Conservation (phyloP, 2,888 invertebrate species). For the Agrilus cyanescens region DNA sequence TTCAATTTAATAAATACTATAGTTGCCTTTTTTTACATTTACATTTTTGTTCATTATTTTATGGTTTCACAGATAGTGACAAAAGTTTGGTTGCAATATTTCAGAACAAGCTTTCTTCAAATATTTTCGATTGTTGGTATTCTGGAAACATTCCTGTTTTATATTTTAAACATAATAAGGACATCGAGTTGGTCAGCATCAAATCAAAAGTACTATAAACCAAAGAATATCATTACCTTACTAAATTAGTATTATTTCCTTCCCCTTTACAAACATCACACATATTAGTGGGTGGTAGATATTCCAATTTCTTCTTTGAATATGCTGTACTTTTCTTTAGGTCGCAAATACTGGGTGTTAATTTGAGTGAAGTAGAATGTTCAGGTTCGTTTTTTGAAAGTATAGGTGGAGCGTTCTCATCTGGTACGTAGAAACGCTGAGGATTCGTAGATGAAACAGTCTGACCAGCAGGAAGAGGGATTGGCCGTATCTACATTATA, state of each 20-base stretch:
- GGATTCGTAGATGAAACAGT: conserved; percentile 50
- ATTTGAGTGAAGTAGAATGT: background rate
- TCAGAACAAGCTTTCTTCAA: too few relatives aligned
- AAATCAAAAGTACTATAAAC: background rate
- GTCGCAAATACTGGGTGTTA: conserved; percentile 5
- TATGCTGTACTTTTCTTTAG: conserved; percentile 2
- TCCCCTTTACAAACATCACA: conserved; percentile 56
- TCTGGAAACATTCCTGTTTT: too few relatives aligned
- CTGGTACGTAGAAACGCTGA: conserved; percentile 67
- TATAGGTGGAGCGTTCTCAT: conserved; percentile 39
- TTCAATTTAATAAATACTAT: too few relatives aligned
- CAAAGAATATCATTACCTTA: conserved; percentile 39
- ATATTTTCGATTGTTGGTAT: too few relatives aligned
- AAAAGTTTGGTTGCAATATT: too few relatives aligned
- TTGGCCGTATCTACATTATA: conserved; percentile 53
- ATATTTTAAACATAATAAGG: too few relatives aligned
- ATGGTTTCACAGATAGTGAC: too few relatives aligned
- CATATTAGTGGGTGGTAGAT: conserved; percentile 32
- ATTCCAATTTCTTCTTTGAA: conserved; percentile 15
- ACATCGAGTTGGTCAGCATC: too few relatives aligned
- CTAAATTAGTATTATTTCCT: conserved; percentile 53
- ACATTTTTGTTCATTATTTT: too few relatives aligned
- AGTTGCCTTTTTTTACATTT: too few relatives aligned
- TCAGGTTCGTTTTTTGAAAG: conserved; percentile 1
- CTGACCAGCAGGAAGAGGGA: conserved; percentile 67